Evolutionary conservation across 30 jellyfish, hydroid and myxozoan species (phyloP).

Genomic region (Phacellophora camtschatica): DNA sequence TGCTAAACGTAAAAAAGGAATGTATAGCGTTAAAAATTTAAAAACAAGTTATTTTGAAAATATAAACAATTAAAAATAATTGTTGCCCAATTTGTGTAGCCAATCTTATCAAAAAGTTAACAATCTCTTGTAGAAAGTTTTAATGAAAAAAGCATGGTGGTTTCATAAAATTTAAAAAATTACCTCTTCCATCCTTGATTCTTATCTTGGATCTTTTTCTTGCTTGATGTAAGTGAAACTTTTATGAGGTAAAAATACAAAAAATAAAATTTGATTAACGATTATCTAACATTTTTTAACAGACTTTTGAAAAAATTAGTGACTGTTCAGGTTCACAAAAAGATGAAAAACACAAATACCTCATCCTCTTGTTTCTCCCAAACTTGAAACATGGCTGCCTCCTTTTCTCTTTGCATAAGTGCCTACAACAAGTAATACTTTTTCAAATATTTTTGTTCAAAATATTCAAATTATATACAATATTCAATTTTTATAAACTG

Average conservation of each 20-base stretch:
- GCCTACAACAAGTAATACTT: slow-evolving; percentile 2
- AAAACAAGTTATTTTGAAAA: no score
- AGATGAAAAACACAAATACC: not conserved
- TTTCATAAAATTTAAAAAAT: no score
- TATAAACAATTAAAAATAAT: no score
- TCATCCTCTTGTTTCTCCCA: slow-evolving; percentile 97
- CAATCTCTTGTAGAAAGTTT: no score
- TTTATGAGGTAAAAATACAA: not conserved
- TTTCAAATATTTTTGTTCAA: not conserved
- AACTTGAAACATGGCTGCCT: slow-evolving; percentile 88
- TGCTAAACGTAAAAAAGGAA: no score
- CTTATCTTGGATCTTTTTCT: slow-evolving; percentile 87
- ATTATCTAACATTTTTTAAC: not conserved
- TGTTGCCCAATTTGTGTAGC: no score
- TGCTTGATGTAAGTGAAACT: slow-evolving; percentile 89
- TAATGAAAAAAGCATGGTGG: no score
- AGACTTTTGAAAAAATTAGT: not conserved
- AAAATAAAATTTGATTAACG: not conserved
- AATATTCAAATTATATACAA: no score
- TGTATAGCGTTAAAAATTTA: no score
- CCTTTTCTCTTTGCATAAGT: slow-evolving; percentile 90
- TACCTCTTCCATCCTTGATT: slow-evolving; percentile 93
- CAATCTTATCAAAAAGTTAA: no score
- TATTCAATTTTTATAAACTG: no score
- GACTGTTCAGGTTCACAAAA: not conserved